Base-by-base conservation (phyloP, 2,888 invertebrate genomes). In the Anagyrus pseudococci region DNA sequence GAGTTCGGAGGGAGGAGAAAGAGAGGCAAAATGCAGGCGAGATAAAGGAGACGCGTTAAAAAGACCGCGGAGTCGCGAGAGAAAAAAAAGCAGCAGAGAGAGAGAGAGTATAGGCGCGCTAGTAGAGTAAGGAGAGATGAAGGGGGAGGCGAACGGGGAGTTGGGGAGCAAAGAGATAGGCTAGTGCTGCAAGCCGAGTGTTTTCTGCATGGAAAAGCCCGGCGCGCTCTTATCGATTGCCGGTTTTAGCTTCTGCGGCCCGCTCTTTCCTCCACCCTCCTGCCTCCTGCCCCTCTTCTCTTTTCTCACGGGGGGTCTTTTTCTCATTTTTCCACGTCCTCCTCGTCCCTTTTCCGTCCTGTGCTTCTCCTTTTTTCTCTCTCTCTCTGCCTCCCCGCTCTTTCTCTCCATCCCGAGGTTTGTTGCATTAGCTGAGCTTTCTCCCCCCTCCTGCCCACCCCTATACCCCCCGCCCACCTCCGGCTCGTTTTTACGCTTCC, bases 201-300 rank as follows among this genome's bases (percentile, higher is more conserved):
- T 55, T 56, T 60, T 58, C 60, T 48, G 48, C 60, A 53, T 60
- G 53, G 57, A 64, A 63, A 64, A 60, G 64, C 52, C 57, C 25
- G 44, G 20, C 49, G 37, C 29, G 50, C 53, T 54, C 61, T 57
- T 61, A 61, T 61, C 64, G 64, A 65, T 65, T 61, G 61, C 61
- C 61, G 57, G 58, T 65, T 61, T 61, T 37, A 56, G 58, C 56
- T 56, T 37, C 47, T 29, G 37, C 23, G n/a, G n/a, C 43, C 41
- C 29, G 17, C 48, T 26, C 33, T 10, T 53, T 37, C 40, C 44
- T 49, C 26, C 25, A 26, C 43, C 43, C 19, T 47, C 44, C 53
- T 52, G 33, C 46, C 20, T 44, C 57, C 59, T 22, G 46, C 4
- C 3, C n/a, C 47, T 13, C 41, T 41, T 41, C 41, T 48, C 44